Conservation (phyloP, 2,113 vertebrate species). For the Sturnira hondurensis region DNA sequence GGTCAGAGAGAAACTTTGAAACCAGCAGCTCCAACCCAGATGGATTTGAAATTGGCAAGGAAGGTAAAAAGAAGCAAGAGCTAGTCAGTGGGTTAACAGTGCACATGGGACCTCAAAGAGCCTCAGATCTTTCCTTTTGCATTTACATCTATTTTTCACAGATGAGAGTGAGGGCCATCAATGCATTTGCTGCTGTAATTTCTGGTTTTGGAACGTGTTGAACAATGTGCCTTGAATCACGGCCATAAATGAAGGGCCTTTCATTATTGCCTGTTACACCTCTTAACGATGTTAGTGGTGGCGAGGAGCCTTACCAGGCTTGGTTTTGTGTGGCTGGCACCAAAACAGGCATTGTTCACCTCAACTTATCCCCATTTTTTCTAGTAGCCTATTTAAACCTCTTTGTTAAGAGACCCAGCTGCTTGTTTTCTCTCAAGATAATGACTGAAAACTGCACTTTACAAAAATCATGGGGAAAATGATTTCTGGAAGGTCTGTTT, state of each 20-base stretch:
- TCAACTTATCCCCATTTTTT: constrained; percentile 41
- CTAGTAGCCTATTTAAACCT: constrained; percentile 60
- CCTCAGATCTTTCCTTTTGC: not conserved
- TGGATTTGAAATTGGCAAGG: not conserved
- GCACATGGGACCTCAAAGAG: not conserved
- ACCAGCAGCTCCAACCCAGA: not conserved
- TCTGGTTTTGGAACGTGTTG: constrained; percentile 54
- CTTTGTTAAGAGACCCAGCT: constrained; percentile 70
- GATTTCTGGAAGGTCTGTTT: constrained; percentile 50
- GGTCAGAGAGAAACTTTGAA: constrained; percentile 34
- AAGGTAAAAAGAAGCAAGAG: not conserved
- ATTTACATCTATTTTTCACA: constrained; percentile 43
- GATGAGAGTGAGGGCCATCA: not conserved
- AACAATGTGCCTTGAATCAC: constrained; percentile 41
- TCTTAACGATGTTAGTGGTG: not conserved
- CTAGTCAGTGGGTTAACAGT: accelerated
- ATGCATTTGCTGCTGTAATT: constrained; percentile 2
- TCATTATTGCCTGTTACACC: not conserved
- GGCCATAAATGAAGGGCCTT: constrained; percentile 13
- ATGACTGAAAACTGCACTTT: constrained; percentile 59
- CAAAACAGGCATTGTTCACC: constrained; percentile 41
- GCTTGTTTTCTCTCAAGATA: constrained; percentile 71
- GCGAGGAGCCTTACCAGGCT: not conserved
- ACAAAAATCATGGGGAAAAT: constrained; percentile 52
- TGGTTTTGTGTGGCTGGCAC: constrained; percentile 44